phyloP scores from a whole-genome alignment of 2,888 invertebrate species.

The Plebejus melissa region DNA sequence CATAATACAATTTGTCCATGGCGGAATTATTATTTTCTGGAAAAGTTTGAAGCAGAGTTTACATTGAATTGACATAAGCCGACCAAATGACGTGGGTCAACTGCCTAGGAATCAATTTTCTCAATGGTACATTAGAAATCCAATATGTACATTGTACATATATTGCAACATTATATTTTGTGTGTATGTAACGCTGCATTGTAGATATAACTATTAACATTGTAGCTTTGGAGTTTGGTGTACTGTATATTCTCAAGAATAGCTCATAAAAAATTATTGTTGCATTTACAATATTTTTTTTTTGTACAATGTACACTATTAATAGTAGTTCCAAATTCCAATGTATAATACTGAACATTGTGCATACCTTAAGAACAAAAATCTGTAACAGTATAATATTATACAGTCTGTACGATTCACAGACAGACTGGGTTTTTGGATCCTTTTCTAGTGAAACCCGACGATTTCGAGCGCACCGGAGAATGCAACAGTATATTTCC shows the following conservation, averaged over 20 bases:
- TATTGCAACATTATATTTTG: no score
- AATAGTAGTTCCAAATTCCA: no score
- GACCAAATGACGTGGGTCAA: no score
- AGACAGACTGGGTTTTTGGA: neutral
- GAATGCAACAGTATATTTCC: conserved; percentile 22
- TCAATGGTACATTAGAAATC: no score
- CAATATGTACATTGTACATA: no score
- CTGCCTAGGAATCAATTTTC: no score
- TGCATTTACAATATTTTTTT: neutral
- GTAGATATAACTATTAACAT: neutral
- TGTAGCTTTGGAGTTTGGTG: no score
- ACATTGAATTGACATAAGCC: no score
- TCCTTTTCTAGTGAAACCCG: neutral
- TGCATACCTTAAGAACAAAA: neutral
- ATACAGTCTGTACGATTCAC: neutral
- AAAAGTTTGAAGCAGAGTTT: neutral
- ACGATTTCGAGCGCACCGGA: neutral
- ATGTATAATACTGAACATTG: neutral
- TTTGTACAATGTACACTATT: neutral
- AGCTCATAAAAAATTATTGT: neutral
- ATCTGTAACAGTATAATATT: neutral
- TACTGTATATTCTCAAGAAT: neutral
- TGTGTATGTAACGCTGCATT: neutral
- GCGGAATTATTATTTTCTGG: neutral
- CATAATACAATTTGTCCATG: neutral